phyloP scores from a whole-genome alignment of 1,140 invertebrate genomes.

The Drosophila athabasca region DNA sequence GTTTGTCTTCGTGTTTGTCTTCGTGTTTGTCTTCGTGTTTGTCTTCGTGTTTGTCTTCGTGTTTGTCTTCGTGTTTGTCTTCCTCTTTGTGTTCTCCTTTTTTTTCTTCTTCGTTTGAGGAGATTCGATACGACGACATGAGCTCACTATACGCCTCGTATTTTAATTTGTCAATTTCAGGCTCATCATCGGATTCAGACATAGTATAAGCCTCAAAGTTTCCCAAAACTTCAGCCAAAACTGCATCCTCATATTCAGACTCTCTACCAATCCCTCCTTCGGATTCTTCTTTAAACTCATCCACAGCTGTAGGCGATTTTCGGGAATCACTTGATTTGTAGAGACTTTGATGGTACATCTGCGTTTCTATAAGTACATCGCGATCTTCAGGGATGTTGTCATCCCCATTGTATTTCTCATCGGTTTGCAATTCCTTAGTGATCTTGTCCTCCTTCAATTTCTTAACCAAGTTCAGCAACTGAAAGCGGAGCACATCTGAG shows the following conservation, averaged over 20 bases:
- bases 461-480: conserved; percentile 36
- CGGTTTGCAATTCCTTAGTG: conserved; percentile 24
- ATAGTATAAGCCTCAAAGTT: too few species aligned
- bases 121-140: background rate
- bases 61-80: too few species aligned
- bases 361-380: background rate
- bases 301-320: too few species aligned
- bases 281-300: too few species aligned
- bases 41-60: too few species aligned
- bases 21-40: too few species aligned
- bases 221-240: too few species aligned
- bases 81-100: too few species aligned
- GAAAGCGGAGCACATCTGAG: conserved; percentile 2
- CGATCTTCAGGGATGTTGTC: background rate
- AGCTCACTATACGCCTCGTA: background rate
- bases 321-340: background rate
- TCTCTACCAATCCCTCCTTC: background rate
- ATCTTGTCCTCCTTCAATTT: conserved; percentile 39
- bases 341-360: background rate
- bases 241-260: too few species aligned
- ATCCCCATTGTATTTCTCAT: background rate
- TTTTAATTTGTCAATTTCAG: background rate
- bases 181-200: too few species aligned
- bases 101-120: background rate
- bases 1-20: too few species aligned